phyloP scores from a whole-genome alignment of 2,888 invertebrate species.

The Phymatocera aterrima region DNA sequence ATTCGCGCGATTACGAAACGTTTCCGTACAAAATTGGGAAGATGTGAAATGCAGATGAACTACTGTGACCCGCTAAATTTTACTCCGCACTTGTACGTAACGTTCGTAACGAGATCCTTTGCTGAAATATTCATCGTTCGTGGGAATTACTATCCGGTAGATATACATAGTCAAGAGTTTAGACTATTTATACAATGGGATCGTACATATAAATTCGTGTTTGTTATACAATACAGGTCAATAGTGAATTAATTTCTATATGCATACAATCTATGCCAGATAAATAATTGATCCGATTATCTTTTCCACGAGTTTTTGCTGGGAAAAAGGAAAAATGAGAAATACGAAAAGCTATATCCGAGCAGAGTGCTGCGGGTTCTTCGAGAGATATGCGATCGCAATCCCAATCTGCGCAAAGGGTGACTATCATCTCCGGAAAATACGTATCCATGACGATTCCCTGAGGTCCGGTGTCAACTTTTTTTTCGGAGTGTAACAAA shows the following conservation, averaged over 20 bases:
- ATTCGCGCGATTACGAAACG: no score
- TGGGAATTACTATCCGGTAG: neutral
- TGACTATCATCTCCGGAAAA: slow-evolving; percentile 18
- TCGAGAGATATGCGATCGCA: neutral
- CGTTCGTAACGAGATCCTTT: neutral
- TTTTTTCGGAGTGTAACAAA: neutral
- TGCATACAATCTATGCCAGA: no score
- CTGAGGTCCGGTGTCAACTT: slow-evolving; percentile 6
- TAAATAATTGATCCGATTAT: no score
- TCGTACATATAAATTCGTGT: no score
- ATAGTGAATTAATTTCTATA: no score
- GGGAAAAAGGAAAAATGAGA: no score
- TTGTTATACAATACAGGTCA: no score
- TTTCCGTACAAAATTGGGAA: neutral
- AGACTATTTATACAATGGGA: no score
- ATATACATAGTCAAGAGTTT: neutral
- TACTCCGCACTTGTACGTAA: neutral
- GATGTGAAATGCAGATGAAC: slow-evolving; percentile 7
- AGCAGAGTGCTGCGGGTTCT: neutral
- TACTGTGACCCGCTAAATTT: neutral
- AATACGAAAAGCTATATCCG: neutral
- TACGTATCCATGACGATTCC: slow-evolving; percentile 20
- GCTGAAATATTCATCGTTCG: neutral
- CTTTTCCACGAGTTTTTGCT: no score
- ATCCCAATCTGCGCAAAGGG: slow-evolving; percentile 21